Percentiles rank a stretch among this genome's conserved stretches.
These are phyloP conservation scores for Alosa alosa DNA, from an alignment of 2,113 vertebrate genomes.

Conservation along the genomic window DNA sequence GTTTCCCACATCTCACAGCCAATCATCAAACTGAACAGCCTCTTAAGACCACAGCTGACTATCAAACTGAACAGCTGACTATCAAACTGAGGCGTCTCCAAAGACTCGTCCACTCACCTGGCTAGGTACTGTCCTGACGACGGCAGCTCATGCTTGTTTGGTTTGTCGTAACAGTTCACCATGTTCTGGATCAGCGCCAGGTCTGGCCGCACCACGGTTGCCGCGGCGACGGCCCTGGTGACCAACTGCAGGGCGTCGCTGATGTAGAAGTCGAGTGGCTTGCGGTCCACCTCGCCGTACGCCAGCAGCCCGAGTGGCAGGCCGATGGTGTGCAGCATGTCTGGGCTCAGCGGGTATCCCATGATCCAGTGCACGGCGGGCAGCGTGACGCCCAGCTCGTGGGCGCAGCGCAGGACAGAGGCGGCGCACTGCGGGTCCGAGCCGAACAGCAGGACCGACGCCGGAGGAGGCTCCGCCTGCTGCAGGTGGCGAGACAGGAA, in stretches of 20 bases:
- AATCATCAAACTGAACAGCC: not conserved
- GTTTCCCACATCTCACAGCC: no score
- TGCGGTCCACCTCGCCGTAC: slow-evolving; percentile 79
- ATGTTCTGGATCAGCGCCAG: slow-evolving; percentile 68
- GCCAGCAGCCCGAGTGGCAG: slow-evolving; percentile 85
- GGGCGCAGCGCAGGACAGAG: slow-evolving; percentile 69
- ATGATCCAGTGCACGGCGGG: slow-evolving; percentile 86
- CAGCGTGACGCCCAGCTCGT: slow-evolving; percentile 63
- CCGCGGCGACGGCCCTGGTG: slow-evolving; percentile 68
- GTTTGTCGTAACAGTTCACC: slow-evolving; percentile 74
- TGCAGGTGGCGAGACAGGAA: slow-evolving; percentile 67
- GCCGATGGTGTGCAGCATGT: slow-evolving; percentile 79
- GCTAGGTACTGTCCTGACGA: slow-evolving; percentile 76
- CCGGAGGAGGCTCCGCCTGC: slow-evolving; percentile 56
- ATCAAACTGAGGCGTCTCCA: not conserved
- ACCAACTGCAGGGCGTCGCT: slow-evolving; percentile 81
- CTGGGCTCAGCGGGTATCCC: slow-evolving; percentile 79
- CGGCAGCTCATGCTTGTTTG: slow-evolving; percentile 35
- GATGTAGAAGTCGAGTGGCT: slow-evolving; percentile 81
- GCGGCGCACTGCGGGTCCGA: slow-evolving; percentile 71
- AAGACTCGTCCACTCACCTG: slow-evolving; percentile 64
- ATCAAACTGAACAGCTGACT: not conserved
- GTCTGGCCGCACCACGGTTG: slow-evolving; percentile 66
- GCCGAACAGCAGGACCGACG: slow-evolving; percentile 78
- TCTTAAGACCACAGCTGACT: not conserved